These are phyloP conservation scores for Hippocampus kuda DNA, from an alignment of 2,797 vertebrate species.

Conservation along the genomic window DNA sequence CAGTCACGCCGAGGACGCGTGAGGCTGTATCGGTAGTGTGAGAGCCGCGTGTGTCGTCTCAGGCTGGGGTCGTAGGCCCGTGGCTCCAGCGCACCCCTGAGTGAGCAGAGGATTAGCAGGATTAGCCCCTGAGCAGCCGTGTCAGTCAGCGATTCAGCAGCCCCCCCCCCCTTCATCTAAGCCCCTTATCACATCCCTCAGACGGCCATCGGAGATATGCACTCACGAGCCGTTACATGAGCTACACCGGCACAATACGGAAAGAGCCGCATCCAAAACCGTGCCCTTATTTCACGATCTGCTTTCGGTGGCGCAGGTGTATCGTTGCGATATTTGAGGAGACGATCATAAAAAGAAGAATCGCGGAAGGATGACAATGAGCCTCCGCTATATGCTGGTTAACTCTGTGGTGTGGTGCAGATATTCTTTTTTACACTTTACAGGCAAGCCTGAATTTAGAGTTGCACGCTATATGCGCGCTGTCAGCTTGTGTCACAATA, in stretches of 20 bases:
- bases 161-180: slow-evolving; percentile 51
- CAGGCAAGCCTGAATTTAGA: too few species aligned
- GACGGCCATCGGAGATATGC: slow-evolving; percentile 42
- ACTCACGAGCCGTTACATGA: slow-evolving; percentile 8
- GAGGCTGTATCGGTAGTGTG: slow-evolving; percentile 20
- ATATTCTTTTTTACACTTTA: too few species aligned
- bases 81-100: slow-evolving; percentile 49
- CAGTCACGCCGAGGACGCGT: slow-evolving; percentile 6
- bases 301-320: too few species aligned
- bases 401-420: too few species aligned
- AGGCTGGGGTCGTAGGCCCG: slow-evolving; percentile 54
- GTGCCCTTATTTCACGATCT: too few species aligned
- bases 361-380: too few species aligned
- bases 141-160: slow-evolving; percentile 65
- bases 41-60: slow-evolving; percentile 31
- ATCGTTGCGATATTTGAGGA: neutral
- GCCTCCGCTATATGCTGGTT: too few species aligned
- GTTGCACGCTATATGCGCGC: too few species aligned
- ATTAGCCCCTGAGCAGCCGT: slow-evolving; percentile 61
- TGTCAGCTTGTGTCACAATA: too few species aligned
- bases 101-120: slow-evolving; percentile 63
- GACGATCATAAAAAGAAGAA: too few species aligned
- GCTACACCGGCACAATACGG: slow-evolving; percentile 33
- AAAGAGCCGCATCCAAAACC: slow-evolving; percentile 4
- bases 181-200: slow-evolving; percentile 67